A percentile compares a stretch with the other conserved stretches of the same genome.
Evolutionary conservation across 2,888 invertebrate genomes (phyloP).

Genomic region (Synergus gifuensis): DNA sequence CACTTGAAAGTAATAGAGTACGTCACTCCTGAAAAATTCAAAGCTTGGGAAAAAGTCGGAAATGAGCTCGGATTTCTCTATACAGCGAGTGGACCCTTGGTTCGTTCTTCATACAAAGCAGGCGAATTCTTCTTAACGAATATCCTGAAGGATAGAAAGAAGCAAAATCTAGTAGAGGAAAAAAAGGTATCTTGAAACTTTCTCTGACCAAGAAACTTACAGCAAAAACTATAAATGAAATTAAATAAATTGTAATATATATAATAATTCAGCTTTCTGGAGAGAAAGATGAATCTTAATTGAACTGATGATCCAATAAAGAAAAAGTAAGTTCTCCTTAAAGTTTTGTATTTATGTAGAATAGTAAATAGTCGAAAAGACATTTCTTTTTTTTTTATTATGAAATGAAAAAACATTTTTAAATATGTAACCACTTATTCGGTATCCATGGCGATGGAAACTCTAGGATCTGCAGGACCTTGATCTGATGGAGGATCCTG

Average conservation of each 20-base stretch:
- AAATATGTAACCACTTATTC: slow-evolving; percentile 64
- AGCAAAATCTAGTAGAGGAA: slow-evolving; percentile 42
- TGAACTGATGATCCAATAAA: not conserved
- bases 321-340: not conserved
- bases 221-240: not conserved
- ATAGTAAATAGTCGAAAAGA: slow-evolving; percentile 5
- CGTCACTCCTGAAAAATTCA: slow-evolving; percentile 96
- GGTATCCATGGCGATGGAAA: slow-evolving; percentile 78
- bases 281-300: not conserved
- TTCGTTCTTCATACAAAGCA: slow-evolving; percentile 98
- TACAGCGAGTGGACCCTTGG: slow-evolving; percentile 98
- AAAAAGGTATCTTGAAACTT: not conserved
- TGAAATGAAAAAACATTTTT: slow-evolving; percentile 47
- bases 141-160: slow-evolving; percentile 81
- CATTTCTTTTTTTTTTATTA: slow-evolving; percentile 40
- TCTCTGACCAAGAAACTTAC: not conserved
- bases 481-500: slow-evolving; percentile 76
- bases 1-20: slow-evolving; percentile 97
- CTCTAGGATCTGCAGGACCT: slow-evolving; percentile 77
- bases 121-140: slow-evolving; percentile 95
- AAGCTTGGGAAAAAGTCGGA: slow-evolving; percentile 91
- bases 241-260: not conserved
- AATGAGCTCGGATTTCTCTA: slow-evolving; percentile 94
- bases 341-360: not conserved
- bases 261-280: not conserved